Evolutionary conservation across 2,888 invertebrate genomes (phyloP), one percentile per base, ranked within the genome.

Genomic region (Diloba caeruleocephala): DNA sequence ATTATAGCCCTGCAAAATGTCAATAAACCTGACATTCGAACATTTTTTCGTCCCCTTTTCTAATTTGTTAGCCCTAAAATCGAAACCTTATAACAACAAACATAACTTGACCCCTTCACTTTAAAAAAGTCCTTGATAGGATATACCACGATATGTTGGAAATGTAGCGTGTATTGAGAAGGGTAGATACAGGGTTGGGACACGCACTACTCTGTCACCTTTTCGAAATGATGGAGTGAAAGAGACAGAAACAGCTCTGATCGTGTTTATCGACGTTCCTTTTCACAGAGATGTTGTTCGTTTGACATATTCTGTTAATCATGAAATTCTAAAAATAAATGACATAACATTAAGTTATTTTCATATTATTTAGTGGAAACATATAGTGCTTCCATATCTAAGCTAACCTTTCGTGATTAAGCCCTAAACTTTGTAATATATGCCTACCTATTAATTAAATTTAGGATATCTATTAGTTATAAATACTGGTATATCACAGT

Each of bases 21-120:
- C 91, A 91, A 90, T 92, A 91, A 90, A 89, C 85, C 84, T 88
- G 85, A 88, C 85, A 84, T 85, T 88, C 74, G 76, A 81, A 81
- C 84, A 85, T 84, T 89, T 89, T 89, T 89, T 79, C 78, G 83
- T 84, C 85, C 91, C 90, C 85, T 87, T n/a, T 83, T 82, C 85
- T 89, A 89, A 90, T 92, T 92, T 90, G 89, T 89, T 85, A 83
- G 86, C 89, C 90, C 91, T 87, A 89, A 92, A 89, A 88, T 87
- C 87, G 87, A 78, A 82, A 82, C 84, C 84, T 85, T 85, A 82
- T 72, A 17, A 46, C 49, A 70, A 67, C 88, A 79, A 82, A 10
- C 60, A 9, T 66, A 55, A 57, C 26, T 31, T 55, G 79, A 75
- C 41, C 78, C 63, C 13, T 17, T 7, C 9, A 15, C 4, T 1